A percentile compares a stretch with the other conserved stretches of the same genome.
Conservation (phyloP, 2,888 invertebrate species). For the Ophion slaviceki region DNA sequence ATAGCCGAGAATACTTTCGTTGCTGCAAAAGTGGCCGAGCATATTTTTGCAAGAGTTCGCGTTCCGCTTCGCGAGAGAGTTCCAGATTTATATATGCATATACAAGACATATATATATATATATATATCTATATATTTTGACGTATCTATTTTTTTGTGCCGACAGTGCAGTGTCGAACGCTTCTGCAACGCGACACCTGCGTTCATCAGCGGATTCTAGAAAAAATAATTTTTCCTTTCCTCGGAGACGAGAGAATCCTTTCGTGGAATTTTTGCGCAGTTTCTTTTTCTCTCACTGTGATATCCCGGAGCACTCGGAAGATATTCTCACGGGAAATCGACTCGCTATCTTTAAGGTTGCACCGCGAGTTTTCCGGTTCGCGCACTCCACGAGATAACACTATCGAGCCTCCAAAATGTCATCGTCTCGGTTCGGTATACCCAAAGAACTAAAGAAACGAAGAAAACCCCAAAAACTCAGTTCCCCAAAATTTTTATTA, state of each 20-base stretch:
- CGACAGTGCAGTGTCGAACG: constrained; percentile 40
- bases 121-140: constrained; percentile 7
- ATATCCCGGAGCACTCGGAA: constrained; percentile 9
- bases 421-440: constrained; percentile 38
- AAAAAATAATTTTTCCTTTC: constrained; percentile 28
- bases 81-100: constrained; percentile 27
- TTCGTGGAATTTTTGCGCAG: constrained; percentile 48
- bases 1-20: constrained; percentile 80
- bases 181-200: constrained; percentile 57
- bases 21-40: constrained; percentile 78
- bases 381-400: constrained; percentile 39
- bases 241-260: constrained; percentile 27
- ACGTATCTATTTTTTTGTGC: constrained; percentile 18
- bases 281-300: constrained; percentile 39
- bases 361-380: constrained; percentile 49
- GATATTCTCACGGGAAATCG: neutral
- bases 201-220: constrained; percentile 18
- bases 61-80: constrained; percentile 66
- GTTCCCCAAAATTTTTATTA: neutral
- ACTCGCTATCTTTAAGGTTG: constrained; percentile 33
- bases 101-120: neutral
- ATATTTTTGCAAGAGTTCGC: constrained; percentile 71
- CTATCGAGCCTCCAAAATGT: constrained; percentile 38
- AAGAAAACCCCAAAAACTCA: neutral
- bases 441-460: neutral